Evolutionary conservation across 1,140 invertebrate species (phyloP), one percentile per base, ranked within the genome.

Genomic region (Whitmania pigra): DNA sequence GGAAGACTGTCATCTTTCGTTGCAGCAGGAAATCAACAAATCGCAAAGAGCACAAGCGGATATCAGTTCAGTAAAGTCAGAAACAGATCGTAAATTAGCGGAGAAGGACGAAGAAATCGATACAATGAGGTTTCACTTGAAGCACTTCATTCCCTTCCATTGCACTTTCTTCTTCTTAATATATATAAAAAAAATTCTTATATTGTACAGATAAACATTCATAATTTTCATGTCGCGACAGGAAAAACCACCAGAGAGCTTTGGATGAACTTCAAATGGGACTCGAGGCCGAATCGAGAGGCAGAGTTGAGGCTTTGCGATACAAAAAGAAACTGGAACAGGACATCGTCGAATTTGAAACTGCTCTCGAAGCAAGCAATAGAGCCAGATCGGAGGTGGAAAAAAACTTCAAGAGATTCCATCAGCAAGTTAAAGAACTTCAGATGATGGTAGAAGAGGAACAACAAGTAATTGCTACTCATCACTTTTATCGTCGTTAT

Each of bases 21-120:
- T 99, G 63, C 96, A 99, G 87, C 94, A 98, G 82, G 81, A 82
- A 72, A 81, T 82, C 72, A 79, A 80, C 67, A 83, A 82, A 74
- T 79, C 97, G 29, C 71, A 71, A 74, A 89, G 95, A 78, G 89
- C 91, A 79, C 94, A 98, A 84, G 87, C 98, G 68, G 96, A 99
- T 84, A 87, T 99, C 78, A 93, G 92, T 77, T 93, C 96, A 82
- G 93, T 99, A 74, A 88, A 95, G 82, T 91, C 94, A 84, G 96
- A 99, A 83, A 98, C 98, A 80, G 96, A 99, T 83, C 89, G 94
- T 78, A 89, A 94, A 77, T 92, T 99, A 84, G 93, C 79, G 15
- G 96, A 99, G 87, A 99, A 99, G 86, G 96, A 99, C 83, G 96
- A 99, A 79, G 96, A 99, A 86, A 99, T 99, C 87, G 95, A 99